Conservation (phyloP, 2,797 vertebrate species). For the Rhinoraja longicauda region DNA sequence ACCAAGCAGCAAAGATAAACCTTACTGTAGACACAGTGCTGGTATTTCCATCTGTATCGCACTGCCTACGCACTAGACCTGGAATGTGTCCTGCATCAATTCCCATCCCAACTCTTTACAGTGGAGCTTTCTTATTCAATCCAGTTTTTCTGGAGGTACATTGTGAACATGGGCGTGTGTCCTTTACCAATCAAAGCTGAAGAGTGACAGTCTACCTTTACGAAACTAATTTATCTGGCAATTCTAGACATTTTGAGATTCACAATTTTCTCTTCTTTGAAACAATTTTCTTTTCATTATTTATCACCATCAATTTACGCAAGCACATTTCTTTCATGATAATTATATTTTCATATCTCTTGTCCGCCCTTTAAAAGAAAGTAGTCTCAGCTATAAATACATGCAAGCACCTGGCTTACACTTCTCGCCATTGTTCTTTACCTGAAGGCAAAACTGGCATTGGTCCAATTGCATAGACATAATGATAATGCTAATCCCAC, state of each 20-base stretch:
- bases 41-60: neutral
- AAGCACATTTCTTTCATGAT: neutral
- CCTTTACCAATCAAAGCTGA: neutral
- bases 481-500: neutral
- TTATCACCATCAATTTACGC: neutral
- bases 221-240: neutral
- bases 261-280: neutral
- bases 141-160: neutral
- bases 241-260: neutral
- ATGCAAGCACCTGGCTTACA: no score
- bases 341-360: neutral
- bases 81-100: slow-evolving; percentile 5
- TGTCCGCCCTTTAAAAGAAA: neutral
- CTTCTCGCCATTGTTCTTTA: no score
- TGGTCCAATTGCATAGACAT: neutral
- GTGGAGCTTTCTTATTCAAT: slow-evolving; percentile 1
- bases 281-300: neutral
- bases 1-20: slow-evolving; percentile 27
- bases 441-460: neutral
- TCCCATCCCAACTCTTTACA: neutral
- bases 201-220: neutral
- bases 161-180: neutral
- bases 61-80: neutral
- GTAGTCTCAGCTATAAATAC: neutral
- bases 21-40: slow-evolving; percentile 7